Evolutionary conservation across 1,140 invertebrate species (phyloP), one percentile per base, ranked within the genome.

Genomic region (Antheraea pernyi): DNA sequence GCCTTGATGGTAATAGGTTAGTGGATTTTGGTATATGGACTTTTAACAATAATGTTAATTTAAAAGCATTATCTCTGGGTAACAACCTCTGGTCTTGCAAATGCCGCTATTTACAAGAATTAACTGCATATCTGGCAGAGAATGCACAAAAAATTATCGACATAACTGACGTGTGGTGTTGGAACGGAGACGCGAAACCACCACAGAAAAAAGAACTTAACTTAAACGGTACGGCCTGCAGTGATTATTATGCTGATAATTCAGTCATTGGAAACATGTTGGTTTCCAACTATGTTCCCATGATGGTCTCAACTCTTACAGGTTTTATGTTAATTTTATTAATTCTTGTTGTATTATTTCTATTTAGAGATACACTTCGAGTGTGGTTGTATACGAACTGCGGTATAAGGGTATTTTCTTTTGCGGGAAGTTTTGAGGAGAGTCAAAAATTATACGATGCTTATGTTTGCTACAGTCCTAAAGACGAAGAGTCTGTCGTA

Each of bases 381-480:
- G 95, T 98, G 42, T 98, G 97, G 97, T 93, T 97, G 5, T 98
- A 97, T 82, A 96, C 97, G 3, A 95, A 96, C 70, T 98, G 98
- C 89, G 97, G 97, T 4, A 94, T 98, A 0, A 93, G 97, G 19
- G 94, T 98, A 39, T 97, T 96, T 73, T 95, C 93, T 85, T 91
- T 95, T 90, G 81, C 92, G 78, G 80, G 92, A 72, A 71, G 92
- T 68, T 95, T 94, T 80, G 96, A 96, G 82, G 96, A 97, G 74
- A 94, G 95, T 63, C 96, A 97, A 81, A 98, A 98, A 78, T 92
- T 97, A 11, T 99, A 98, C 89, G 98, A 99, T 84, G 97, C 97
- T 48, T 98, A 98, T 88, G 95, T 99, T 5, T 96, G 97, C 71
- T 98, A 99, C 92, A 98, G 97, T 72, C 96, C 97, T 19, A 97